These are phyloP conservation scores for Octodonta nipae DNA, from an alignment of 2,888 invertebrate species.

Conservation along the genomic window DNA sequence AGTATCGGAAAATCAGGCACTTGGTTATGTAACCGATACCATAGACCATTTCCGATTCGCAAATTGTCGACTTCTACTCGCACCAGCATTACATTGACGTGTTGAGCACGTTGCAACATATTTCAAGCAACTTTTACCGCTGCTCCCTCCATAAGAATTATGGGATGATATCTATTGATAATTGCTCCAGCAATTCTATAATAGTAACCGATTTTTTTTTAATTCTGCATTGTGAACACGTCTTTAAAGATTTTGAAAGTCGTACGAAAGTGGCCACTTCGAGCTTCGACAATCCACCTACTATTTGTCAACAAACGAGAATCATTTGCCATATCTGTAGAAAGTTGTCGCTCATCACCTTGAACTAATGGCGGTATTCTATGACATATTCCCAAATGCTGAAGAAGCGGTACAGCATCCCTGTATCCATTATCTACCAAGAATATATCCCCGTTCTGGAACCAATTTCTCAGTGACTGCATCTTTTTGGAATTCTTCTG, in stretches of 20 bases:
- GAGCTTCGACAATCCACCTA: conserved; percentile 6
- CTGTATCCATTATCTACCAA: conserved; percentile 6
- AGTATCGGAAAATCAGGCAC: no score
- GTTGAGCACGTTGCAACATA: no score
- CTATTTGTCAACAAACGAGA: conserved; percentile 3
- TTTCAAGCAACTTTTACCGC: no score
- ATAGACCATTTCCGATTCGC: no score
- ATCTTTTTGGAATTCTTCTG: conserved; percentile 6
- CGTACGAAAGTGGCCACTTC: conserved; percentile 5
- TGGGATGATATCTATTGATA: no score
- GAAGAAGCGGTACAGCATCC: conserved; percentile 3
- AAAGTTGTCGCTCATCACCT: background rate
- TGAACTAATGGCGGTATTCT: conserved; percentile 3
- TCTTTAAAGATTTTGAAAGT: conserved; percentile 4
- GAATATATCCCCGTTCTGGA: conserved; percentile 7
- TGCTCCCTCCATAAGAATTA: no score
- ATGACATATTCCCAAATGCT: background rate
- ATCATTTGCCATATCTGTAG: conserved; percentile 5
- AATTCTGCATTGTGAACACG: background rate
- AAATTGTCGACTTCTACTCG: no score
- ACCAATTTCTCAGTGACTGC: conserved; percentile 5
- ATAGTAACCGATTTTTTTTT: conserved; percentile 3
- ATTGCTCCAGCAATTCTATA: no score
- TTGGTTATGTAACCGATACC: no score
- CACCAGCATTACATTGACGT: no score